Evolutionary conservation across 2,113 vertebrate species (phyloP).

Genomic region (Capreolus pygargus): DNA sequence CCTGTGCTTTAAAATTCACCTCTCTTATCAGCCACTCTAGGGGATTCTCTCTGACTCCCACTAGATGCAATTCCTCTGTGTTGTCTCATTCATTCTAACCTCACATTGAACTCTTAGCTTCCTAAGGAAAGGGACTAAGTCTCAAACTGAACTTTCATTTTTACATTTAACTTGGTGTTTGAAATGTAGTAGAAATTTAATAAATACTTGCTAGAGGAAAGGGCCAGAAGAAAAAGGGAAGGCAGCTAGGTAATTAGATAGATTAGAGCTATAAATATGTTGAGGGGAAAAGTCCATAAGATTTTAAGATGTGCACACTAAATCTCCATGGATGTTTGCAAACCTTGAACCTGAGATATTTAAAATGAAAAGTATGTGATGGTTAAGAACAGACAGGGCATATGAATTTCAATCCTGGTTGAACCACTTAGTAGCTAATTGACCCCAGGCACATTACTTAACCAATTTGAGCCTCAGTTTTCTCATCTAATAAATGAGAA

Average conservation of each 20-base stretch:
- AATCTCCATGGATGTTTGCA: not conserved
- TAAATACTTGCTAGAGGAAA: not conserved
- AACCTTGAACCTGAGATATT: not conserved
- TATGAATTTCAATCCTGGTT: not conserved
- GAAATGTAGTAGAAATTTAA: constrained; percentile 30
- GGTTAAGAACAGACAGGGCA: not conserved
- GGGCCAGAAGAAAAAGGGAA: not conserved
- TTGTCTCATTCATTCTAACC: not conserved
- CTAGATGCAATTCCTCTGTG: not conserved
- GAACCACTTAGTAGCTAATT: not conserved
- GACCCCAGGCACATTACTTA: not conserved
- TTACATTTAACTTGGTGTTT: not conserved
- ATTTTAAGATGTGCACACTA: not conserved
- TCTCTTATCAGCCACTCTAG: not conserved
- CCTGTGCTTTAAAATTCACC: not conserved
- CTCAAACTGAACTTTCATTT: not conserved
- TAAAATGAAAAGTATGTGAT: not conserved
- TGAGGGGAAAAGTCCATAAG: not conserved
- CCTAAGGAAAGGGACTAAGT: not conserved
- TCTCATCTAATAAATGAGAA: not conserved
- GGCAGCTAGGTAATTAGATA: not conserved
- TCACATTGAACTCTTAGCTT: not conserved
- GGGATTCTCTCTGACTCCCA: not conserved
- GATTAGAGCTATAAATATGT: not conserved
- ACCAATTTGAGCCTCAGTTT: constrained; percentile 16